phyloP scores from a whole-genome alignment of 1,140 invertebrate species.

The Drosophila pallidifrons region DNA sequence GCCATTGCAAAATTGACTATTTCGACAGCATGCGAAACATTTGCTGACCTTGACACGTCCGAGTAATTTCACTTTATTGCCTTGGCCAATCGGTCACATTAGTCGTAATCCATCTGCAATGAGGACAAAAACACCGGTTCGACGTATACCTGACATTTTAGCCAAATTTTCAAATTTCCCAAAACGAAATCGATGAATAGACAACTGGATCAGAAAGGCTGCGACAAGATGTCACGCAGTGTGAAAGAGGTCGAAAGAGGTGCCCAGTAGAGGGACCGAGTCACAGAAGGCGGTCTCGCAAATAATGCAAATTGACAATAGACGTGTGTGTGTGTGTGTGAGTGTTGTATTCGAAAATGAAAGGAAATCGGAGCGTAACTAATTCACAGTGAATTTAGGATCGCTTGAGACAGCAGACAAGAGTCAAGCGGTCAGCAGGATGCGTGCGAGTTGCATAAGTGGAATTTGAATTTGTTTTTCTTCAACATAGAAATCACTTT shows the following conservation, averaged over 20 bases:
- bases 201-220: conserved; percentile 11
- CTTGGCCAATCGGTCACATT: conserved; percentile 77
- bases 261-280: conserved; percentile 15
- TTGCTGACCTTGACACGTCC: conserved; percentile 70
- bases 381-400: conserved; percentile 45
- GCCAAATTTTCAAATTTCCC: conserved; percentile 72
- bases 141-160: conserved; percentile 67
- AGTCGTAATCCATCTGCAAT: conserved; percentile 77
- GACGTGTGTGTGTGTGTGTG: conserved; percentile 17
- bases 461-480: conserved; percentile 13
- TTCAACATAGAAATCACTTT: conserved; percentile 33
- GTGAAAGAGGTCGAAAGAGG: conserved; percentile 66
- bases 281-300: conserved; percentile 67
- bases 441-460: conserved; percentile 55
- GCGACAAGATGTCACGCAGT: conserved; percentile 38
- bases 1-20: neutral
- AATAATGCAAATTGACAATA: conserved; percentile 80
- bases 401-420: conserved; percentile 3
- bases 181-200: conserved; percentile 75
- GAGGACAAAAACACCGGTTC: conserved; percentile 37
- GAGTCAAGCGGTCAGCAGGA: conserved; percentile 17
- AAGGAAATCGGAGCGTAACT: conserved; percentile 72
- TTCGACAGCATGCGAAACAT: neutral
- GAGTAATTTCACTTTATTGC: conserved; percentile 79
- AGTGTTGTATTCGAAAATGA: conserved; percentile 31